phyloP scores from a whole-genome alignment of 2,113 vertebrate species.

The Pionites leucogaster region DNA sequence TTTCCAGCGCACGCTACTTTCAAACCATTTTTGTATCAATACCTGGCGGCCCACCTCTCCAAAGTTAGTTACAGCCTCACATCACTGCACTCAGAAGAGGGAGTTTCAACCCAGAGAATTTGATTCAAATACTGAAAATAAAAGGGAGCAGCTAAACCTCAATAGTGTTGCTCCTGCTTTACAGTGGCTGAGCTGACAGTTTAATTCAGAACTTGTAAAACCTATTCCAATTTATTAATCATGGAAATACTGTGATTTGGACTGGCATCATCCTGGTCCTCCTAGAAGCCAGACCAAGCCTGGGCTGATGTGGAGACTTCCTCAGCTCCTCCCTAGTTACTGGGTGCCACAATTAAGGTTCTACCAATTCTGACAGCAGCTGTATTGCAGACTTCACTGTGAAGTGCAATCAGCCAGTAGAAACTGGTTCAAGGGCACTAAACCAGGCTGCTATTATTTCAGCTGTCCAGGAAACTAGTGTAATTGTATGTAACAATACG shows the following conservation, averaged over 20 bases:
- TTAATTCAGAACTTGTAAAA: background rate
- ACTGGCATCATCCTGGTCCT: background rate
- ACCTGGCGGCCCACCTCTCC: background rate
- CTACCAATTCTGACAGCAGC: background rate
- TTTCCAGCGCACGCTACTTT: background rate
- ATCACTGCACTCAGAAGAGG: background rate
- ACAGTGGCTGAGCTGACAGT: background rate
- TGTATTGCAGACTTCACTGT: background rate
- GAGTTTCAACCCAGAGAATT: background rate
- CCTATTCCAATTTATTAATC: background rate
- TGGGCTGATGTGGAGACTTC: background rate
- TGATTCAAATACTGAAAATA: background rate
- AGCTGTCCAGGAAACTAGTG: background rate
- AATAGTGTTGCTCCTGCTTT: background rate
- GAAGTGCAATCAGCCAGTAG: background rate
- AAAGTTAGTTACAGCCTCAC: background rate
- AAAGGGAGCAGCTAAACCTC: background rate
- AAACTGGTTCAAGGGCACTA: background rate
- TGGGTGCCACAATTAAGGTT: background rate
- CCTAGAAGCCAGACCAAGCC: background rate
- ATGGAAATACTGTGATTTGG: background rate
- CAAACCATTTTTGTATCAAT: background rate
- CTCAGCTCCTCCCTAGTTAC: background rate
- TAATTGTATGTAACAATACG: background rate
- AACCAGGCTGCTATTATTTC: background rate